Conservation (phyloP, 2,113 vertebrate species). For the Corydoras sp. region DNA sequence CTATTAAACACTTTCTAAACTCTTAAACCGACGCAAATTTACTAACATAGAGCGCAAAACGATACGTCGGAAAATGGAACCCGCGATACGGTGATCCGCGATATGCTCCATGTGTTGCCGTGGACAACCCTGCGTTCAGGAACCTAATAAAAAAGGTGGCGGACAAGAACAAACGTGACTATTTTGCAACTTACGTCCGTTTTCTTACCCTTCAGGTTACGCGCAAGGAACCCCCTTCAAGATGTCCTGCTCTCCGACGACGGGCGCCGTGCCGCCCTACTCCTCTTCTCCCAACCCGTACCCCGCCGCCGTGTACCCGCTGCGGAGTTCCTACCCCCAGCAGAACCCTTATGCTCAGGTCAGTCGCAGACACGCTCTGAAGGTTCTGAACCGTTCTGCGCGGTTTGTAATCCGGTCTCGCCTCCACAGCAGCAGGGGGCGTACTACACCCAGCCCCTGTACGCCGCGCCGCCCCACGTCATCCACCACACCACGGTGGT, state of each 20-base stretch:
- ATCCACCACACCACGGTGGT: constrained; percentile 99
- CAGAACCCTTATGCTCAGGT: constrained; percentile 97
- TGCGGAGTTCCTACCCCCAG: constrained; percentile 94
- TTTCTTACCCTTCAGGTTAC: constrained; percentile 67
- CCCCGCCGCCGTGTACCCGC: constrained; percentile 84
- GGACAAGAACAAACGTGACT: too few species aligned
- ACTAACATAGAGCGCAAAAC: too few species aligned
- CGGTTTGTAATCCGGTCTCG: constrained; percentile 14
- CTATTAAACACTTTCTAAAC: too few species aligned
- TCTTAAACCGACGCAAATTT: too few species aligned
- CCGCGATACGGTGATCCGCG: too few species aligned
- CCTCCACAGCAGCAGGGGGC: constrained; percentile 81
- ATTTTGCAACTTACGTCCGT: too few species aligned
- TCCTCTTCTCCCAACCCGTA: constrained; percentile 91
- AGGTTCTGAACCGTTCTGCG: too few species aligned
- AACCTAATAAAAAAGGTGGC: too few species aligned
- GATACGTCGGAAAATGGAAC: too few species aligned
- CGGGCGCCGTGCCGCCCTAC: constrained; percentile 84
- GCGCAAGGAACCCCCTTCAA: constrained; percentile 92
- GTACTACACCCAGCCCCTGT: constrained; percentile 95
- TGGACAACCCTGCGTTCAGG: too few species aligned
- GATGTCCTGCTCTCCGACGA: constrained; percentile 94
- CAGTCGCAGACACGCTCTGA: constrained; percentile 9
- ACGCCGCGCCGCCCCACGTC: constrained; percentile 93
- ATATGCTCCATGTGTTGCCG: too few species aligned